Evolutionary conservation across 2,888 invertebrate species (phyloP).

Genomic region (Sinotaia quadrata): DNA sequence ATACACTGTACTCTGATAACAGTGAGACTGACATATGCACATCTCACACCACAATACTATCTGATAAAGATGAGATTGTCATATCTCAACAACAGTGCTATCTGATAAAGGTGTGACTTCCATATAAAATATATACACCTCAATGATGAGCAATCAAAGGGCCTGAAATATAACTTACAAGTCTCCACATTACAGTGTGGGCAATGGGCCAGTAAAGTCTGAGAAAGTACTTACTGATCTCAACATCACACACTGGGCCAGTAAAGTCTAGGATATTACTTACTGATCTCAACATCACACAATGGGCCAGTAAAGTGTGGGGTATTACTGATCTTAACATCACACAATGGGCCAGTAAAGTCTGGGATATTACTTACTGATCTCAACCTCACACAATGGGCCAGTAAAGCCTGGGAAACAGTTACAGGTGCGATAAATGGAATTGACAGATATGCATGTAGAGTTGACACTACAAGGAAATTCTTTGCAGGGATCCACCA

Average conservation of each 20-base stretch:
- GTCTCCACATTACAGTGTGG: slow-evolving; percentile 78
- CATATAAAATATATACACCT: too few relatives aligned
- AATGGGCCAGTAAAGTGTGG: not conserved
- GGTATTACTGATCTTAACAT: slow-evolving; percentile 72
- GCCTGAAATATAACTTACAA: slow-evolving; percentile 21
- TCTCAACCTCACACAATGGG: slow-evolving; percentile 81
- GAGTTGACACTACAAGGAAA: slow-evolving; percentile 27
- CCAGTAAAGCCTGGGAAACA: slow-evolving; percentile 93
- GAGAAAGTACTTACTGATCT: slow-evolving; percentile 25
- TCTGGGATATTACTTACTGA: slow-evolving; percentile 29
- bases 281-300: slow-evolving; percentile 76
- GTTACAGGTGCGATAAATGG: slow-evolving; percentile 77
- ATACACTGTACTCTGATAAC: too few relatives aligned
- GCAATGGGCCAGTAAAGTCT: not conserved
- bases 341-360: slow-evolving; percentile 62
- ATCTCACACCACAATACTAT: too few relatives aligned
- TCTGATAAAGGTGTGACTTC: too few relatives aligned
- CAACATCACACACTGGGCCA: slow-evolving; percentile 74
- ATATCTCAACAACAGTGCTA: too few relatives aligned
- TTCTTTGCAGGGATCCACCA: slow-evolving; percentile 14
- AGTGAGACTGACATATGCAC: too few relatives aligned
- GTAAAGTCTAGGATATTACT: not conserved
- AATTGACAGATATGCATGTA: slow-evolving; percentile 18
- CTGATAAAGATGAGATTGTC: too few relatives aligned
- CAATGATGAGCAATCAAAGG: too few relatives aligned